These are phyloP conservation scores for Tauraco hartlaubi DNA, from an alignment of 2,797 vertebrate species.

Conservation along the genomic window DNA sequence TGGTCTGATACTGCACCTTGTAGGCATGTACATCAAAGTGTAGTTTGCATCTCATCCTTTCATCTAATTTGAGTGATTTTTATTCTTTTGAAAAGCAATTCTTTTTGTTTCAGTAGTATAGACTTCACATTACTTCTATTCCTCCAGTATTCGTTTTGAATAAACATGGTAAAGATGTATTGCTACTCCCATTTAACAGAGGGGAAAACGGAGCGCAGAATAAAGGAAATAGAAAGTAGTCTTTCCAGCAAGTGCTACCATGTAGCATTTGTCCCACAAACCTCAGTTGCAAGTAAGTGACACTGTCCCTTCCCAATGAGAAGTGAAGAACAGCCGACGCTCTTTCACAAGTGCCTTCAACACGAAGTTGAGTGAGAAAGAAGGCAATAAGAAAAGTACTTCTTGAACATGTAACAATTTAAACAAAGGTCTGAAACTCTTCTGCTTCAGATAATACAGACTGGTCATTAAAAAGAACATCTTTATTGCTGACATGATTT, in stretches of 20 bases:
- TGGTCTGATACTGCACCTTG: neutral
- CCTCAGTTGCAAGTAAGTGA: neutral
- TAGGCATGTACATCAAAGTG: neutral
- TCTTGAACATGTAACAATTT: neutral
- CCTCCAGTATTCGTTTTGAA: neutral
- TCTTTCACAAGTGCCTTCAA: neutral
- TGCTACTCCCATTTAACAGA: neutral
- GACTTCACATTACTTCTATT: neutral
- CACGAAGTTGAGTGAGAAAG: accelerated
- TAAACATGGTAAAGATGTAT: neutral
- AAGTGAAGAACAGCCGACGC: neutral
- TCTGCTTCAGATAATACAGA: neutral
- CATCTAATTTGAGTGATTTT: neutral
- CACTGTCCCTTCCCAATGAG: neutral
- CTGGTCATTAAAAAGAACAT: neutral
- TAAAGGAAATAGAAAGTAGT: neutral
- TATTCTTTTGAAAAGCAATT: neutral
- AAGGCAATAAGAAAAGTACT: neutral
- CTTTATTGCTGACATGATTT: neutral
- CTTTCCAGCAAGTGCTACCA: neutral
- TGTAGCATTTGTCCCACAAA: neutral
- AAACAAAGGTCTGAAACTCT: neutral
- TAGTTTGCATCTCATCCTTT: neutral
- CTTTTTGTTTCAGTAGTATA: neutral
- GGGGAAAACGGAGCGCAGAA: neutral